Percentiles rank a stretch among this genome's conserved stretches.
Evolutionary conservation across 2,888 invertebrate genomes (phyloP).

Genomic region (Tetragonula carbonaria): DNA sequence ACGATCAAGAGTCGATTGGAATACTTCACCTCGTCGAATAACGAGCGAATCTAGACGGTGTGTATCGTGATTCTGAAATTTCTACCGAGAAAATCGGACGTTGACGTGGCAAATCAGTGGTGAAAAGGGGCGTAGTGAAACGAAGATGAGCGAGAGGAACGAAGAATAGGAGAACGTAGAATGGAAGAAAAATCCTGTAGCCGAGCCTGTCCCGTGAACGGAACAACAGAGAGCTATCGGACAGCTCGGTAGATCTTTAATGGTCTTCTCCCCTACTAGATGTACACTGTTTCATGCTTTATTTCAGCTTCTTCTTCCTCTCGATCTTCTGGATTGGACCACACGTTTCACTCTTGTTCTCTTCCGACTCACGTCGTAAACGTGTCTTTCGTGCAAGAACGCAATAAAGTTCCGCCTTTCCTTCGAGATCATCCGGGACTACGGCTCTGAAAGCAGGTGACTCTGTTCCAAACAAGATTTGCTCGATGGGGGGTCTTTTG

Average conservation of each 20-base stretch:
- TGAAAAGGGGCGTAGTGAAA: slow-evolving; percentile 22
- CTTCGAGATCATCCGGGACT: slow-evolving; percentile 50
- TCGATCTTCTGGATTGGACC: slow-evolving; percentile 17
- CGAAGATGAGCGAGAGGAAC: slow-evolving; percentile 5
- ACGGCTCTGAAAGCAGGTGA: slow-evolving; percentile 73
- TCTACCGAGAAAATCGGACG: slow-evolving; percentile 20
- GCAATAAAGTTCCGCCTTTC: slow-evolving; percentile 60
- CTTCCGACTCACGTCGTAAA: slow-evolving; percentile 70
- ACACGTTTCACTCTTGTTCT: slow-evolving; percentile 61
- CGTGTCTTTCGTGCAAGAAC: slow-evolving; percentile 63
- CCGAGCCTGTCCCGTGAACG: slow-evolving; percentile 65
- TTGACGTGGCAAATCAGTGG: slow-evolving; percentile 32
- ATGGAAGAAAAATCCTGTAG: slow-evolving; percentile 58
- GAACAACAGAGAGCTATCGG: slow-evolving; percentile 60
- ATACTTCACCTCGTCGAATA: background rate
- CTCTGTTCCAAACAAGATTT: slow-evolving; percentile 70
- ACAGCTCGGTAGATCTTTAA: slow-evolving; percentile 69
- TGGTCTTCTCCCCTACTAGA: slow-evolving; percentile 67
- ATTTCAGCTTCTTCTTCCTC: slow-evolving; percentile 42
- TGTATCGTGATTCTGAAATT: background rate
- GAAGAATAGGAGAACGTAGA: slow-evolving; percentile 21
- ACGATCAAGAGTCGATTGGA: background rate
- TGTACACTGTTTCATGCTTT: slow-evolving; percentile 69
- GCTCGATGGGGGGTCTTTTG: slow-evolving; percentile 67
- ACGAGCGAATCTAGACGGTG: slow-evolving; percentile 2